Evolutionary conservation across 2,888 invertebrate genomes (phyloP), one percentile per base, ranked within the genome.

Genomic region (Phasia obesa): DNA sequence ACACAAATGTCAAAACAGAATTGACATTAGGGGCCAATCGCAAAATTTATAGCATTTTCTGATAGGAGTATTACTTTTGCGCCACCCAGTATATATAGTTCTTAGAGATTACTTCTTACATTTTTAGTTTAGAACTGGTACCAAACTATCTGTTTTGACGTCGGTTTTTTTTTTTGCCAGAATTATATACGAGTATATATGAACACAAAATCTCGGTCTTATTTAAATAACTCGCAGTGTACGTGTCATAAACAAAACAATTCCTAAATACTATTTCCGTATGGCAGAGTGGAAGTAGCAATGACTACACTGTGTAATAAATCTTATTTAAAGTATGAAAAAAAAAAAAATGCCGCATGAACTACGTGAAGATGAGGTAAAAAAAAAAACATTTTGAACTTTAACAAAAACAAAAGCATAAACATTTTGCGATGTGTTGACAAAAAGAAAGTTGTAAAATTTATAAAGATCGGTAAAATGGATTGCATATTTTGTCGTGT

Each of bases 381-480:
- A 59, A 35, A 35, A 65, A 38, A 65, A 15, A 51, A 23, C 21
- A 31, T 23, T 81, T 59, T 76, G 17, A 65, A 51, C 23, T 67
- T 65, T 27, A 42, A 27, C 51, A 47, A 62, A 49, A 64, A 62
- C 74, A 62, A 51, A 65, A 69, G 53, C 42, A 57, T 19, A 57
- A 27, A 38, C n/a, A 17, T 38, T 51, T 59, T 11, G 19, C 31
- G 4, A 49, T 15, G 49, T 44, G 64, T 59, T 64, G 35, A 35
- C 75, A 75, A 74, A 42, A 81, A 81, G 81, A 81, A 81, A 81
- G 81, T 70, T 75, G 51, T 75, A 59, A 65, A 75, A 53, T 19
- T 44, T 9, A 55, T 17, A 42, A 49, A 71, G 69, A 69, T 80
- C 31, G 31, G 13, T 15, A 4, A 25, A n/a, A 31, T 47, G 15